Evolutionary conservation across 2,797 vertebrate species (phyloP).

Genomic region (Pipistrellus pygmaeus): DNA sequence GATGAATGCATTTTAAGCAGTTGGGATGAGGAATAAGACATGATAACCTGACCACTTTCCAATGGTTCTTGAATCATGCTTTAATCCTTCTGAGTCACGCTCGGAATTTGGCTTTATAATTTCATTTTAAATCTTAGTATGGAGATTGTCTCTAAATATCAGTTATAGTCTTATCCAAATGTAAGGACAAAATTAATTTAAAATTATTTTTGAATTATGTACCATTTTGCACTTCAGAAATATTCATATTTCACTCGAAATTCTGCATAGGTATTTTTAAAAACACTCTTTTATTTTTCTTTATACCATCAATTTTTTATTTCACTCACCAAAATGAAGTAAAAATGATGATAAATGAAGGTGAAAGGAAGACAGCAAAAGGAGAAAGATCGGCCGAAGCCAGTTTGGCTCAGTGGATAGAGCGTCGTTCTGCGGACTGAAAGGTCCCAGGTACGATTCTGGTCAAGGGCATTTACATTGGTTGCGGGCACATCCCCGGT

Average conservation of each 20-base stretch:
- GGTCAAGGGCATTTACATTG: too few relatives aligned
- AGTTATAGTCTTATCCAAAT: slow-evolving; percentile 26
- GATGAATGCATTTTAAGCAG: not conserved
- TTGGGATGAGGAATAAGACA: not conserved
- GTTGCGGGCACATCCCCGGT: too few relatives aligned
- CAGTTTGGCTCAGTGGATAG: too few relatives aligned
- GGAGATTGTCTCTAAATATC: not conserved
- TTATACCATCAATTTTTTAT: not conserved
- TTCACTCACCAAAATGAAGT: not conserved
- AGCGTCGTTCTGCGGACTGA: too few relatives aligned
- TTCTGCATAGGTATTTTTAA: not conserved
- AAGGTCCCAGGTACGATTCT: too few relatives aligned
- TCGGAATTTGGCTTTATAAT: not conserved
- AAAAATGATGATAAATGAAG: not conserved
- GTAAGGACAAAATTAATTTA: not conserved
- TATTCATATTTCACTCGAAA: not conserved
- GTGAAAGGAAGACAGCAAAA: too few relatives aligned
- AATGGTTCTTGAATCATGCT: not conserved
- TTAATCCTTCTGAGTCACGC: not conserved
- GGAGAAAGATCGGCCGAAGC: not conserved
- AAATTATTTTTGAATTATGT: slow-evolving; percentile 27
- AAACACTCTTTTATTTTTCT: slow-evolving; percentile 12
- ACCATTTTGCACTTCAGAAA: not conserved
- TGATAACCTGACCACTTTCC: not conserved
- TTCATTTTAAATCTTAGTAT: slow-evolving; percentile 21